Evolutionary conservation across 2,113 vertebrate genomes (phyloP).

Genomic region (Romanogobio albipinnatus): DNA sequence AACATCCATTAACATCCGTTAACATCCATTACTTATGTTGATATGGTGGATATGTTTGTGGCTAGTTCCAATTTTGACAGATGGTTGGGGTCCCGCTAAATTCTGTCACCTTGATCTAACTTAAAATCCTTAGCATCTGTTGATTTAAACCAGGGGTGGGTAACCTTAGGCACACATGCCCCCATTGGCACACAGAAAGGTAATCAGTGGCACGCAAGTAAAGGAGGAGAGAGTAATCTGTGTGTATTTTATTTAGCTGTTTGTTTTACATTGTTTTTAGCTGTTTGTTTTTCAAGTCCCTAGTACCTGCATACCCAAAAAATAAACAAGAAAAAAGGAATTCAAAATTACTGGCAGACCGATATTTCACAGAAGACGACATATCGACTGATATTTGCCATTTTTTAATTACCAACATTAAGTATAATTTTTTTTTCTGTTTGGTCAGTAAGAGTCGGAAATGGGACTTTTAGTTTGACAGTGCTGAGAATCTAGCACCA

Average conservation of each 20-base stretch:
- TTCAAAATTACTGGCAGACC: not conserved
- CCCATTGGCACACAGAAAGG: not conserved
- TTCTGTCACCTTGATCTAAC: constrained; percentile 65
- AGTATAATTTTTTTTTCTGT: too few relatives aligned
- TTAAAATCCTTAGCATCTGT: constrained; percentile 61
- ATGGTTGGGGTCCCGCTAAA: constrained; percentile 4
- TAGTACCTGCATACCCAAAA: not conserved
- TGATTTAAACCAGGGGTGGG: constrained; percentile 3
- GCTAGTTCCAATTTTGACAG: not conserved
- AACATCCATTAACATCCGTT: not conserved
- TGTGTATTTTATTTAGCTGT: not conserved
- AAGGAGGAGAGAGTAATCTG: not conserved
- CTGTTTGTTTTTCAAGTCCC: not conserved
- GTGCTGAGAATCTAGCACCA: not conserved
- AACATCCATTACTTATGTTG: not conserved
- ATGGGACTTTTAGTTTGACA: not conserved
- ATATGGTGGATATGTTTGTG: not conserved
- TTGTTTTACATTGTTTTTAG: not conserved
- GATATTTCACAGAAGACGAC: not conserved
- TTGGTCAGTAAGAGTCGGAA: not conserved
- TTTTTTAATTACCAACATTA: not conserved
- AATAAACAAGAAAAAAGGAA: not conserved
- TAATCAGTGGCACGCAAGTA: not conserved
- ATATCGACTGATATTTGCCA: not conserved
- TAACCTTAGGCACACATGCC: not conserved